These are phyloP conservation scores for Dinomys branickii DNA, from an alignment of 2,113 vertebrate genomes.

Conservation along the genomic window DNA sequence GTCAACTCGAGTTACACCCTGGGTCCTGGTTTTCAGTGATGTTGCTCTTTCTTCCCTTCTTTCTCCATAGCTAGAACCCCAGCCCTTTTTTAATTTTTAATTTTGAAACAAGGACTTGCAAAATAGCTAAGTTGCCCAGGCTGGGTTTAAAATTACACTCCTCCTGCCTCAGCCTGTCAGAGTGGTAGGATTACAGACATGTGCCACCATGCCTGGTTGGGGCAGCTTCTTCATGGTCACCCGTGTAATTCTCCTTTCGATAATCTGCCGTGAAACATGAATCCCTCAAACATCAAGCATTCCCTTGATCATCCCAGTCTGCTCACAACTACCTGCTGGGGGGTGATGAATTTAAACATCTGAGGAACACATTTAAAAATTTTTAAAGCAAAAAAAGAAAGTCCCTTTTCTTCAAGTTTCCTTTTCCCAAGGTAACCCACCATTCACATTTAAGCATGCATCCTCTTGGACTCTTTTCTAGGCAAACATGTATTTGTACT, in stretches of 20 bases:
- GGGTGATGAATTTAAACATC: constrained; percentile 21
- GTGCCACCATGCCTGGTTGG: neutral
- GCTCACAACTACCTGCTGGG: neutral
- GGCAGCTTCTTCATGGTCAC: neutral
- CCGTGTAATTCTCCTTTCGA: neutral
- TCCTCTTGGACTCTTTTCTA: neutral
- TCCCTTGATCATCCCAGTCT: neutral
- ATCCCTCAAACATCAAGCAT: neutral
- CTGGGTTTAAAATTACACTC: neutral
- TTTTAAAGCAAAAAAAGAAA: neutral
- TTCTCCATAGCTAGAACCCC: neutral
- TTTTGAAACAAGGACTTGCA: neutral
- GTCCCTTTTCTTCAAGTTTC: constrained; percentile 16
- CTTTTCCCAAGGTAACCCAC: neutral
- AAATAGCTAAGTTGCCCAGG: neutral
- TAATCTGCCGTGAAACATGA: constrained; percentile 1
- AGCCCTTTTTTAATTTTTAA: neutral
- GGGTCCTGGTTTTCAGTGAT: neutral
- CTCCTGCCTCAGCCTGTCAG: neutral
- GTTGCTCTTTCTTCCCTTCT: neutral
- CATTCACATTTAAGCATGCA: neutral
- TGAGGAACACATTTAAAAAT: neutral
- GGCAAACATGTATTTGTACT: neutral
- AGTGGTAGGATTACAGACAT: neutral
- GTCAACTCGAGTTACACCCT: too few relatives aligned